phyloP scores from a whole-genome alignment of 2,113 vertebrate genomes.

The Tringa solitaria region DNA sequence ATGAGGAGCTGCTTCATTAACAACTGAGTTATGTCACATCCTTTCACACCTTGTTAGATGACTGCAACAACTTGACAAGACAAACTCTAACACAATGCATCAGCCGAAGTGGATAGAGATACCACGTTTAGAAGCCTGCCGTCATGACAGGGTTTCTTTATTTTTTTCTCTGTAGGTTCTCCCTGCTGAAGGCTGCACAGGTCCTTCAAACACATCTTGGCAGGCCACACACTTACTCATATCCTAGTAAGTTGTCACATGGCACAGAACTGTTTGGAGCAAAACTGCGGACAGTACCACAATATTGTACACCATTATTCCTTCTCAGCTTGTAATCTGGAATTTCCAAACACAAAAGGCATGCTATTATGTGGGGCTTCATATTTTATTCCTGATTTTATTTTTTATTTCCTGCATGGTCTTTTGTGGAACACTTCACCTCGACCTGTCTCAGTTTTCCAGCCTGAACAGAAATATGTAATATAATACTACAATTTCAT shows the following conservation, averaged over 20 bases:
- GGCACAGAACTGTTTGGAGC: neutral
- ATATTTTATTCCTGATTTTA: neutral
- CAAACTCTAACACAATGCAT: neutral
- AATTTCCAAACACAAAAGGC: neutral
- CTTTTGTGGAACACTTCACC: neutral
- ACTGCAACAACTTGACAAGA: neutral
- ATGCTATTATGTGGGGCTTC: neutral
- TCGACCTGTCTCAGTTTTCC: neutral
- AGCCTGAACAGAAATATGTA: neutral
- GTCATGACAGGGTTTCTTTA: neutral
- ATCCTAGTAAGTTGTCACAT: neutral
- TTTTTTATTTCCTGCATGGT: neutral
- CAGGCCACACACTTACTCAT: neutral
- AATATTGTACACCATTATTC: neutral
- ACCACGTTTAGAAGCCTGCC: neutral
- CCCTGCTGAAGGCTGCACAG: neutral
- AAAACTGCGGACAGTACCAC: neutral
- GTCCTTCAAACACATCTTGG: neutral
- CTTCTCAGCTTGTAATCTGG: neutral
- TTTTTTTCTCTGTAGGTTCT: neutral
- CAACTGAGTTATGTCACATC: neutral
- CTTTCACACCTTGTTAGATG: neutral
- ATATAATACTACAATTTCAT: neutral
- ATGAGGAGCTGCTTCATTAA: conserved; percentile 4
- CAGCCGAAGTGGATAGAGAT: neutral